Evolutionary conservation across 2,888 invertebrate genomes (phyloP).

Genomic region (Campaea margaritaria): DNA sequence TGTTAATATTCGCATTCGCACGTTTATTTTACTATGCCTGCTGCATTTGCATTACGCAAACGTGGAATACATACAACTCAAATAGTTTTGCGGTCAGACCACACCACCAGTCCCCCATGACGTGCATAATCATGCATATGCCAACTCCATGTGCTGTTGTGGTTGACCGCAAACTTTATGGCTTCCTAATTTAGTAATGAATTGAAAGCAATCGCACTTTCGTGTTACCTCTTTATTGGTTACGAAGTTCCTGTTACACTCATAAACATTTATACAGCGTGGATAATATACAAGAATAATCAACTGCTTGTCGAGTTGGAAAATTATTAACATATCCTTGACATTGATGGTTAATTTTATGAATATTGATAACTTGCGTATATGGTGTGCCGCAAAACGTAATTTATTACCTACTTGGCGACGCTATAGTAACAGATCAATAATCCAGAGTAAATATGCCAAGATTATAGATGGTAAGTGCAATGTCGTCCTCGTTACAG

Average conservation of each 20-base stretch:
- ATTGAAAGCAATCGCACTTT: constrained; percentile 42
- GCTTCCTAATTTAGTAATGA: constrained; percentile 53
- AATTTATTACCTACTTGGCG: constrained; percentile 18
- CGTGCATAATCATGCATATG: constrained; percentile 61
- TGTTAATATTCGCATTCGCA: constrained; percentile 49
- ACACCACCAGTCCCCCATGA: constrained; percentile 48
- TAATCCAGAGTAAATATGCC: constrained; percentile 51
- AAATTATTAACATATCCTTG: constrained; percentile 31
- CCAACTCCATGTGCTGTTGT: constrained; percentile 55
- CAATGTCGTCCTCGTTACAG: constrained; percentile 66
- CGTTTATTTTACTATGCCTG: constrained; percentile 49
- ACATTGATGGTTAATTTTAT: constrained; percentile 35
- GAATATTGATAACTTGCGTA: constrained; percentile 33
- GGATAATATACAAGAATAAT: constrained; percentile 11
- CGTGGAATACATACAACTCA: constrained; percentile 54
- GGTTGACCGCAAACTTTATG: constrained; percentile 61
- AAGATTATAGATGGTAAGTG: constrained; percentile 34
- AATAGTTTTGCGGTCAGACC: constrained; percentile 56
- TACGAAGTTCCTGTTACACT: background rate
- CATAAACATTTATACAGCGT: constrained; percentile 2
- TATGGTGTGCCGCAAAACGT: constrained; percentile 38
- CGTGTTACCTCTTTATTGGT: constrained; percentile 23
- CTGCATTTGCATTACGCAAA: constrained; percentile 50
- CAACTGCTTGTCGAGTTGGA: constrained; percentile 8
- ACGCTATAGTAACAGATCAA: constrained; percentile 48